phyloP scores from a whole-genome alignment of 1,140 invertebrate species.

The Drosophila novamexicana region DNA sequence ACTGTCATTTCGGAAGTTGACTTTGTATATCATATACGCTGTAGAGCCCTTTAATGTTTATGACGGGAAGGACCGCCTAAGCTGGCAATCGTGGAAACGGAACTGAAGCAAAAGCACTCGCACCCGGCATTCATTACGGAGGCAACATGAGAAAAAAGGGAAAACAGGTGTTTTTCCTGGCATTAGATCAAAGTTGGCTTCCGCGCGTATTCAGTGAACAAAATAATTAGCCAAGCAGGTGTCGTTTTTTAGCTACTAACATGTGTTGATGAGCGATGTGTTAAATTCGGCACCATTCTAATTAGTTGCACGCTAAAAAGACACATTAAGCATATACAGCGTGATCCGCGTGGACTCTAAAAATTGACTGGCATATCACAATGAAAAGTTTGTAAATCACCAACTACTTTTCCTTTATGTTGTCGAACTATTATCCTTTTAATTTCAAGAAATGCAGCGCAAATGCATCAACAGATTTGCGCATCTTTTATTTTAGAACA shows the following conservation, averaged over 20 bases:
- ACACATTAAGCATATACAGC: constrained; percentile 14
- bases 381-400: constrained; percentile 36
- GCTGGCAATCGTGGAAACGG: constrained; percentile 9
- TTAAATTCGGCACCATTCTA: constrained; percentile 37
- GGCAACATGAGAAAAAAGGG: constrained; percentile 26
- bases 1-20: constrained; percentile 2
- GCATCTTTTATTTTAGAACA: no score
- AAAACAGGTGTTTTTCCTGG: constrained; percentile 49
- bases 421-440: constrained; percentile 66
- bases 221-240: constrained; percentile 67
- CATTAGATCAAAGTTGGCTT: constrained; percentile 38
- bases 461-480: no score
- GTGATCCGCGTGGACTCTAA: neutral
- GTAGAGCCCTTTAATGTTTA: constrained; percentile 56
- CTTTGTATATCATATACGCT: constrained; percentile 3
- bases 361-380: constrained; percentile 17
- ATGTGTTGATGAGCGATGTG: constrained; percentile 16
- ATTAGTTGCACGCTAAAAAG: constrained; percentile 42
- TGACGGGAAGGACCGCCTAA: constrained; percentile 8
- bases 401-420: constrained; percentile 25
- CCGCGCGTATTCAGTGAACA: constrained; percentile 66
- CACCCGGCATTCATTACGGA: constrained; percentile 52
- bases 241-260: constrained; percentile 38
- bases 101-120: constrained; percentile 36
- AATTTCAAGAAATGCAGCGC: constrained; percentile 57